phyloP scores from a whole-genome alignment of 1,140 invertebrate genomes.

The Oedothorax gibbosus region DNA sequence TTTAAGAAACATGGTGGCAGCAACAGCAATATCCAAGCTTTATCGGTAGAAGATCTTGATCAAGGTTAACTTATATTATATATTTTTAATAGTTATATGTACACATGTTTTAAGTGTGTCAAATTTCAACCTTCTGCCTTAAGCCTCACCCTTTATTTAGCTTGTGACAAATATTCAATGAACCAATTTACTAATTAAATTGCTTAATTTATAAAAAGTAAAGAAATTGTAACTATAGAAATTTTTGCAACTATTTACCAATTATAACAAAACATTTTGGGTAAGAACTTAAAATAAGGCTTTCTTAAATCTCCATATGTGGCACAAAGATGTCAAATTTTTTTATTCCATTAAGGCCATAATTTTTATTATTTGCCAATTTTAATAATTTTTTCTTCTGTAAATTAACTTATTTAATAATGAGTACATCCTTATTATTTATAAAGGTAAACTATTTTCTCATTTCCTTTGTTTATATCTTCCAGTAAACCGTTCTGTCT shows the following conservation, averaged over 20 bases:
- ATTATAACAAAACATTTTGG: no score
- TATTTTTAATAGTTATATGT: not conserved
- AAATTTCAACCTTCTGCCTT: not conserved
- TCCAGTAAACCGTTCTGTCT: constrained; percentile 24
- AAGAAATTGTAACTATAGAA: no score
- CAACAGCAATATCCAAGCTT: constrained; percentile 47
- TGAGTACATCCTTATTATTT: not conserved
- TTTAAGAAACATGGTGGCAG: constrained; percentile 60
- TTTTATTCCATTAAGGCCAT: not conserved
- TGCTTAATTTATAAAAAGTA: no score
- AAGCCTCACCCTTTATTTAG: not conserved
- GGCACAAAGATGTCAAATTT: not conserved
- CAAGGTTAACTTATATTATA: constrained; percentile 16
- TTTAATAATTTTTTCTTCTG: not conserved
- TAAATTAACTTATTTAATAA: not conserved
- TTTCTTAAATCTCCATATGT: not conserved
- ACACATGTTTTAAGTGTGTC: not conserved
- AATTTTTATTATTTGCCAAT: not conserved
- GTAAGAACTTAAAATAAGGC: no score
- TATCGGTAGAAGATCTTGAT: constrained; percentile 48
- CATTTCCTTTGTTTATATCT: not conserved
- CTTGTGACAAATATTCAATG: not conserved
- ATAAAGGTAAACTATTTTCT: not conserved
- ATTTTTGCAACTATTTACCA: no score
- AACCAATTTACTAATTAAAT: not conserved